A percentile compares a stretch with the other conserved stretches of the same genome.
Evolutionary conservation across 2,113 vertebrate species (phyloP).

Genomic region (Oncorhynchus tshawytscha): DNA sequence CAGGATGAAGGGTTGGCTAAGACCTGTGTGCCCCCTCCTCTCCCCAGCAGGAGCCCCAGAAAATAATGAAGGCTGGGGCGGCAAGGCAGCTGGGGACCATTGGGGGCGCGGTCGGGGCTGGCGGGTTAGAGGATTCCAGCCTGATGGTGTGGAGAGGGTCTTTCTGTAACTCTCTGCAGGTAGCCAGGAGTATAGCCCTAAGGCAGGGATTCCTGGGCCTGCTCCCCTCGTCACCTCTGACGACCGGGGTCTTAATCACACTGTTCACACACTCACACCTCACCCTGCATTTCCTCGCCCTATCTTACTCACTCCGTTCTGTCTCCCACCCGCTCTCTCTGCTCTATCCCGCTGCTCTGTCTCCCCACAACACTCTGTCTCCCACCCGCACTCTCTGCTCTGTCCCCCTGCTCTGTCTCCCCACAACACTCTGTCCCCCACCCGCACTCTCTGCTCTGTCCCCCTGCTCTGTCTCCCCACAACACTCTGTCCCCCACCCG

Average conservation of each 20-base stretch:
- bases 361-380: not conserved
- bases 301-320: not conserved
- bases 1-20: constrained; percentile 81
- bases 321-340: not conserved
- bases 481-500: no score
- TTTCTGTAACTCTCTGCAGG: constrained; percentile 83
- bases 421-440: no score
- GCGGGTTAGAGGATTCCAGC: constrained; percentile 74
- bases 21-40: constrained; percentile 71
- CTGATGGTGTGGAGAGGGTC: constrained; percentile 74
- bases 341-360: constrained; percentile 8
- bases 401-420: no score
- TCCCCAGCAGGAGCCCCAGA: constrained; percentile 84
- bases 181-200: constrained; percentile 70
- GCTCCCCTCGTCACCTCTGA: constrained; percentile 90
- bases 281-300: not conserved
- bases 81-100: constrained; percentile 70
- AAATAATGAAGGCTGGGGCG: constrained; percentile 90
- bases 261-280: constrained; percentile 25
- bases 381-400: not conserved
- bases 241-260: constrained; percentile 84
- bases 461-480: no score
- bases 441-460: no score
- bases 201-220: constrained; percentile 86
- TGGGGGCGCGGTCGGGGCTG: not conserved